Base-by-base conservation (phyloP, 2,888 invertebrate genomes). In the Poecilus cupreus region DNA sequence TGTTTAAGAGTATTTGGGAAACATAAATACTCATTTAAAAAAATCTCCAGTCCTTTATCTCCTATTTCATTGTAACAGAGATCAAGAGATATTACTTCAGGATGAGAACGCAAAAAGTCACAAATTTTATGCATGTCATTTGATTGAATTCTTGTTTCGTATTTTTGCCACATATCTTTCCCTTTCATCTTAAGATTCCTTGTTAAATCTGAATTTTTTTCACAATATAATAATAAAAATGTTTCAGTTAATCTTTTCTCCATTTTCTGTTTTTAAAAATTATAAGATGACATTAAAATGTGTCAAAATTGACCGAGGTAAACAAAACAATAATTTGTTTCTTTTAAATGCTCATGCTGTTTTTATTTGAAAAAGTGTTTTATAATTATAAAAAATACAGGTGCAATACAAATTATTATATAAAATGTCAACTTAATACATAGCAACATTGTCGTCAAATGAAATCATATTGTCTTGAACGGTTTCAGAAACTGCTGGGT, bases 61-160 rank as follows among this genome's bases (percentile, higher is more conserved):
- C 91, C 91, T 8, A 93, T 91, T 64, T 90, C 84, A 83, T 93
- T 93, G 84, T 92, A 92, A 24, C 91, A 88, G 4, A 93, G 86
- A 84, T 92, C 91, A 0, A 93, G 64, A 70, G 88, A 90, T 0
- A 89, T 89, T 2, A 93, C 89, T 70, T 91, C 86, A 20, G 89
- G 88, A 81, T 90, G 85, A 60, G 89, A 87, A 39, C 85, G 86
- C 0, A 92, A 84, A 82, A 92, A 93, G 0, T 87, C 37, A n/a
- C 89, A 87, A 20, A 93, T 89, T 11, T 90, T 90, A 77, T 87
- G 85, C 39, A 93, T 89, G 82, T 93, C 93, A 0, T 85, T 83
- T 74, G 91, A 90, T 70, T 86, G 83, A 0, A 93, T 87, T 60
- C 92, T 89, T 70, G 87, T 88, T 0, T 88, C 86, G 72, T 89